Evolutionary conservation across 2,888 invertebrate genomes (phyloP).

Genomic region (Hetaerina titia): DNA sequence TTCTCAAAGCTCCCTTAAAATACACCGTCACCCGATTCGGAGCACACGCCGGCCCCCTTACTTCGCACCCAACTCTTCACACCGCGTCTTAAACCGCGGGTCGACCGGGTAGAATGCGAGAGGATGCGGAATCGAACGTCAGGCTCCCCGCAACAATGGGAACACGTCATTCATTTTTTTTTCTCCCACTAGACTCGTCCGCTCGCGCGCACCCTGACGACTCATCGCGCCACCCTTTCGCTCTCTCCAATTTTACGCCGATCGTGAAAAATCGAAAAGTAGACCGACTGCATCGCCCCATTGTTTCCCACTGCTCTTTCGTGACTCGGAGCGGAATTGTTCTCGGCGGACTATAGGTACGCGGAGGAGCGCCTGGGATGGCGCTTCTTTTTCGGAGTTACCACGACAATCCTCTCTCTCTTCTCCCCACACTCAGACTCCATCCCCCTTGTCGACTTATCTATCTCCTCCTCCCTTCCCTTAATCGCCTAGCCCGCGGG

Average conservation of each 20-base stretch:
- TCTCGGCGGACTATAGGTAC: background rate
- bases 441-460: too few species aligned
- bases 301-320: background rate
- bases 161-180: conserved; percentile 1
- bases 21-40: background rate
- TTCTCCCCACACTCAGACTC: background rate
- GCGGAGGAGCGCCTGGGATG: background rate
- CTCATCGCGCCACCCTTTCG: background rate
- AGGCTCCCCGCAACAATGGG: background rate
- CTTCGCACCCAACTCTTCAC: background rate
- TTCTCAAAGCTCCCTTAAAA: background rate
- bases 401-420: background rate
- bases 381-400: background rate
- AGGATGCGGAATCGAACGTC: background rate
- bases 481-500: background rate
- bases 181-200: background rate
- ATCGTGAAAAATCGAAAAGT: conserved; percentile 1
- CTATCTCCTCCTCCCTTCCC: background rate
- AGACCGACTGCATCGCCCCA: background rate
- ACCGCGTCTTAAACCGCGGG: background rate
- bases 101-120: background rate
- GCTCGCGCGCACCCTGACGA: background rate
- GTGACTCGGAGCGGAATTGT: background rate
- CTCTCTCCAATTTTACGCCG: background rate
- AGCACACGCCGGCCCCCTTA: background rate